Evolutionary conservation across 2,113 vertebrate species (phyloP).

Genomic region (Myanophis thanlyinensis): DNA sequence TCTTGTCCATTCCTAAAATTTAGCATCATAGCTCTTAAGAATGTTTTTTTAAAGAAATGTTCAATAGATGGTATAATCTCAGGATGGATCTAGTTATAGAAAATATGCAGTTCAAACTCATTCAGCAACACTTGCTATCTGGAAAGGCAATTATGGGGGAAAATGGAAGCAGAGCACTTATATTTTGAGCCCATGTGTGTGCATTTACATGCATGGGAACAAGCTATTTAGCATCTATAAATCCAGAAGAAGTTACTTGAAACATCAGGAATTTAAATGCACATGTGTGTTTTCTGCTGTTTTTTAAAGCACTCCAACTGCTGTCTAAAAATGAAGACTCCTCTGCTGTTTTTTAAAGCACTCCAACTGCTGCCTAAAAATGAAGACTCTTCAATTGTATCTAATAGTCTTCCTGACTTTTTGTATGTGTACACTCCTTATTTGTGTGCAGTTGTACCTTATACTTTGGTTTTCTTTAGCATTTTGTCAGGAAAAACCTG

Average conservation of each 20-base stretch:
- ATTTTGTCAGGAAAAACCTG: background rate
- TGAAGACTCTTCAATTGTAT: background rate
- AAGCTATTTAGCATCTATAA: background rate
- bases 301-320: background rate
- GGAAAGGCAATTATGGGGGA: background rate
- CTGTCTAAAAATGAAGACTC: too few relatives aligned
- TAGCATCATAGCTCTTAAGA: background rate
- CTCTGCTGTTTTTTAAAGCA: background rate
- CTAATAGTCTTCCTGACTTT: background rate
- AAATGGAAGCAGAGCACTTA: background rate
- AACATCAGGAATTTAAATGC: background rate
- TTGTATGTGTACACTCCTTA: background rate
- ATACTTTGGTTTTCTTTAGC: background rate
- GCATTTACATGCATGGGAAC: background rate
- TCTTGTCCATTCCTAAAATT: background rate
- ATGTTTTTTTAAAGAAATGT: background rate
- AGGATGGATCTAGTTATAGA: slow-evolving; percentile 14
- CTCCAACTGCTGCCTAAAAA: background rate
- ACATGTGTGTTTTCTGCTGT: background rate
- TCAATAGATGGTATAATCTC: slow-evolving; percentile 9
- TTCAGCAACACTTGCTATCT: slow-evolving; percentile 9
- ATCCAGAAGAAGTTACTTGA: background rate
- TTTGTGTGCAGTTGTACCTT: background rate
- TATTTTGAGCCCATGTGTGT: slow-evolving; percentile 1
- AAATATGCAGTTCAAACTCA: slow-evolving; percentile 10